Conservation (phyloP, 2,888 invertebrate genomes). For the Scaeva pyrastri region DNA sequence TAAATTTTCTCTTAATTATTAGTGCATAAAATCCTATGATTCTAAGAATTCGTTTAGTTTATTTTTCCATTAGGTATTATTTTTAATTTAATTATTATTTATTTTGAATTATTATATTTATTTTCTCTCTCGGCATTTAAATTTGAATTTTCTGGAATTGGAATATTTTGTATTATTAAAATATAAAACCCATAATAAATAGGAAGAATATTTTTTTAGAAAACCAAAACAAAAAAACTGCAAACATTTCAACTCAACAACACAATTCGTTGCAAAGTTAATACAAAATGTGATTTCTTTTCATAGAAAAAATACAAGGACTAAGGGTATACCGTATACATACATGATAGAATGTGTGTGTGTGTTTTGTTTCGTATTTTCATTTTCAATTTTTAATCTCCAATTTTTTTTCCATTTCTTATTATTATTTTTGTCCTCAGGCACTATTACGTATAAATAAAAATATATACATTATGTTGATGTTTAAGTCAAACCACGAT, state of each 20-base stretch:
- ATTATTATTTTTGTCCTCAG: constrained; percentile 31
- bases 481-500: constrained; percentile 16
- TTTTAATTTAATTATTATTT: too few species aligned
- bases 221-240: too few species aligned
- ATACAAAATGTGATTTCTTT: not conserved
- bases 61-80: too few species aligned
- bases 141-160: too few species aligned
- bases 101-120: too few species aligned
- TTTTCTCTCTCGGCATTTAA: too few species aligned
- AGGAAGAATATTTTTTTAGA: not conserved
- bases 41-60: too few species aligned
- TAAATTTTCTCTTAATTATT: too few species aligned
- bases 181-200: too few species aligned
- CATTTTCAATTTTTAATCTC: not conserved
- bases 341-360: not conserved
- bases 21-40: too few species aligned
- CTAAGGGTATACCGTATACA: not conserved
- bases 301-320: not conserved
- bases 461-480: not conserved
- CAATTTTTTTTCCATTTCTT: too few species aligned
- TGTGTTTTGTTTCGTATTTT: not conserved
- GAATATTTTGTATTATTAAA: too few species aligned
- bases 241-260: not conserved
- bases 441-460: constrained; percentile 44
- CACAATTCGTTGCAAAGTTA: not conserved